phyloP scores from a whole-genome alignment of 2,113 vertebrate genomes.

The Tor tambroides region DNA sequence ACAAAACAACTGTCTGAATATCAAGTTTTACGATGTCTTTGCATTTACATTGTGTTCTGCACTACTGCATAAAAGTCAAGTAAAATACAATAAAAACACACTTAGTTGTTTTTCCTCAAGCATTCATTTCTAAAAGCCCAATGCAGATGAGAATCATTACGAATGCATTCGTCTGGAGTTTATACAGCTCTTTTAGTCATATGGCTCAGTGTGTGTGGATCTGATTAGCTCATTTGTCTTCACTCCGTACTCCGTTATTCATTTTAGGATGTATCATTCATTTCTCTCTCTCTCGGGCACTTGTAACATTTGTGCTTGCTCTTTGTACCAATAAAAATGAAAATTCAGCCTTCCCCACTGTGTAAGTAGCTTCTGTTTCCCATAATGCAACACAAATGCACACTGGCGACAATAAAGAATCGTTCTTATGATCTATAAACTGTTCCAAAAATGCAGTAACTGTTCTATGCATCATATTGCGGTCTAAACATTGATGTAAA shows the following conservation, averaged over 20 bases:
- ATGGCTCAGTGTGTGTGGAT: constrained; percentile 33
- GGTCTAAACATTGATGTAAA: not conserved
- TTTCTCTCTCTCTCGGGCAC: constrained; percentile 55
- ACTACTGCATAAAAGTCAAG: not conserved
- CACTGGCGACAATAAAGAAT: constrained; percentile 19
- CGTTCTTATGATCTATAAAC: constrained; percentile 38
- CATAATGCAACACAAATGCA: constrained; percentile 14
- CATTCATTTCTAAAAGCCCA: not conserved
- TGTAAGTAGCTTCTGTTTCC: constrained; percentile 24
- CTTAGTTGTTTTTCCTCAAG: not conserved
- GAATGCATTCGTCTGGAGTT: not conserved
- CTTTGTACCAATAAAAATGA: constrained; percentile 46
- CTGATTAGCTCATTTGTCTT: constrained; percentile 28
- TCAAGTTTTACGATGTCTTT: not conserved
- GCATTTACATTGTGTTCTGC: not conserved
- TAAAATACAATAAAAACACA: not conserved
- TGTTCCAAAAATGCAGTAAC: constrained; percentile 40
- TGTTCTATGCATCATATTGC: not conserved
- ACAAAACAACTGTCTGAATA: not conserved
- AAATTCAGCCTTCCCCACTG: constrained; percentile 35
- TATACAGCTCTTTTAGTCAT: constrained; percentile 19
- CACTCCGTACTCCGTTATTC: constrained; percentile 34
- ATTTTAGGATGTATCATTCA: constrained; percentile 53
- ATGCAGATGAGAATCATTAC: not conserved
- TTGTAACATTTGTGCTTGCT: constrained; percentile 60